Percentiles rank a stretch among this genome's conserved stretches.
phyloP scores from a whole-genome alignment of 30 jellyfish, hydroid and myxozoan species.

The Aurelia coerulea region DNA sequence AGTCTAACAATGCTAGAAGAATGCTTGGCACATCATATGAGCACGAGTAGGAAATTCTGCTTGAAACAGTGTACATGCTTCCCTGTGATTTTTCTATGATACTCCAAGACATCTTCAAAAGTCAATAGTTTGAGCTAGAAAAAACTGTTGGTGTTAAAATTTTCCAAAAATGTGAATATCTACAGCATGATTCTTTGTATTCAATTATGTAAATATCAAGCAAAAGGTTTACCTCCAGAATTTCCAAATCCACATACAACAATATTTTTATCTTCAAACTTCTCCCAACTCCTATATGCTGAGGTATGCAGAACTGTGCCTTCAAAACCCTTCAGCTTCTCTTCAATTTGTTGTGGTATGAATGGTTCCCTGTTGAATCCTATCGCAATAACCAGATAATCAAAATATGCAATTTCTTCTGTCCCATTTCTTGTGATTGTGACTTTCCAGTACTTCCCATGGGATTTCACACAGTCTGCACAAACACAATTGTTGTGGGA shows the following conservation, averaged over 20 bases:
- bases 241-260: conserved; percentile 95
- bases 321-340: conserved; percentile 42
- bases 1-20: no score
- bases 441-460: conserved; percentile 72
- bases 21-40: no score
- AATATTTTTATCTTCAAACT: conserved; percentile 68
- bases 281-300: conserved; percentile 62
- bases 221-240: conserved; percentile 78
- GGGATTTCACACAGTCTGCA: conserved; percentile 22
- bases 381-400: conserved; percentile 70
- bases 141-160: no score
- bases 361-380: conserved; percentile 80
- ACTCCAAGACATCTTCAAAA: no score
- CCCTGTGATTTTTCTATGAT: no score
- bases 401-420: conserved; percentile 49
- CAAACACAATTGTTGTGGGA: conserved; percentile 14
- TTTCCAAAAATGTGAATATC: no score
- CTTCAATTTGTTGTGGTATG: conserved; percentile 53
- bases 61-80: no score
- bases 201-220: no score
- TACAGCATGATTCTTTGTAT: no score
- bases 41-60: no score
- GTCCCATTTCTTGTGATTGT: conserved; percentile 17
- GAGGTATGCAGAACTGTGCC: conserved; percentile 83
- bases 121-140: no score